These are phyloP conservation scores for Amblyjoppa proteus DNA, from an alignment of 2,888 invertebrate species.

Conservation along the genomic window DNA sequence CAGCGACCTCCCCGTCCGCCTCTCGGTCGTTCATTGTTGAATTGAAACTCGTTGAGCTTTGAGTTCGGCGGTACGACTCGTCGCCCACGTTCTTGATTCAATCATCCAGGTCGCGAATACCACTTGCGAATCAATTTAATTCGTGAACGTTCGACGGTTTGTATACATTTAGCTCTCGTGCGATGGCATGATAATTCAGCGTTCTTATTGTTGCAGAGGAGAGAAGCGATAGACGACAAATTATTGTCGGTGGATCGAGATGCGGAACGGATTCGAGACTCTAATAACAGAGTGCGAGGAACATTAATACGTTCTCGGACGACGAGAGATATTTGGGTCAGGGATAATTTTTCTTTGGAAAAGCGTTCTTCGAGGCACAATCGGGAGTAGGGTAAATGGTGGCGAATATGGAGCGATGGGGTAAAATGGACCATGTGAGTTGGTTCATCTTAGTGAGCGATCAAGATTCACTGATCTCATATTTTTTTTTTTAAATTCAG, in stretches of 20 bases:
- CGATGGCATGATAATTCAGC: conserved; percentile 46
- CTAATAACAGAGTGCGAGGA: background rate
- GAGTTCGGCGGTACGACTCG: background rate
- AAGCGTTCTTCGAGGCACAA: background rate
- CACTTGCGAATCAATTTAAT: conserved; percentile 36
- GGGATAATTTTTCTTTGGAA: background rate
- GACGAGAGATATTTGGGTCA: background rate
- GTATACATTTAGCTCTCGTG: background rate
- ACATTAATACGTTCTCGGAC: background rate
- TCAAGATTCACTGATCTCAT: no score
- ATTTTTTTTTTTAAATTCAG: no score
- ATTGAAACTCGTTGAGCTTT: background rate
- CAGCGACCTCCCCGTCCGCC: background rate
- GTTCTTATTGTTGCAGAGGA: conserved; percentile 44
- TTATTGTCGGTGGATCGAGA: background rate
- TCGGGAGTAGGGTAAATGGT: background rate
- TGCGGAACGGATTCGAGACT: background rate
- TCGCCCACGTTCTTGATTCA: conserved; percentile 37
- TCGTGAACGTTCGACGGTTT: conserved; percentile 25
- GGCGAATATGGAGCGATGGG: no score
- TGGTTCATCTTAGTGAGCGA: no score
- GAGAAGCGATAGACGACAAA: conserved; percentile 10
- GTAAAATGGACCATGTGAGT: no score
- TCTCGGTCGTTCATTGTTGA: background rate
- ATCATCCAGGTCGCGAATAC: conserved; percentile 4